Base-by-base conservation (phyloP, 2,113 vertebrate genomes). In the Psophia crepitans region DNA sequence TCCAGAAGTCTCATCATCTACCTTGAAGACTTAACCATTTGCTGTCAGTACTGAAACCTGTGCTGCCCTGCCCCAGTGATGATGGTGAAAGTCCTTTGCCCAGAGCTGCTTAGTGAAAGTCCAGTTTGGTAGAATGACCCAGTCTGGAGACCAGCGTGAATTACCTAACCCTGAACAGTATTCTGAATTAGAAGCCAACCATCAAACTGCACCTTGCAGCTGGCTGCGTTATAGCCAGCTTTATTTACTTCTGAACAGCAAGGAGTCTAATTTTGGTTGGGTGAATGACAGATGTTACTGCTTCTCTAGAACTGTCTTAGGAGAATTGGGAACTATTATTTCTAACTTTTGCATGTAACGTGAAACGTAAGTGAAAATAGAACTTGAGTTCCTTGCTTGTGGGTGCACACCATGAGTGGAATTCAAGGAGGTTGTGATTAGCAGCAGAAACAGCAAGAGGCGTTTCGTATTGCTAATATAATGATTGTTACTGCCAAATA, bases 391-490 rank as follows among this genome's bases (percentile, higher is more conserved):
- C 30, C 57, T 53, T 54, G 33, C 63, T 18, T 22, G 51, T 35
- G 30, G 63, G 53, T 20, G 8, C 26, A 6, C 22, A 8, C 28
- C 15, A 7, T 10, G 39, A 49, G 37, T 0, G 0, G 35, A 66
- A 54, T 30, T 18, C 32, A n/a, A 44, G 74, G 56, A 51, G 28
- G 39, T 17, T 51, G 68, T 23, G 35, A 63, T 75, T 32, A 37
- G 39, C 78, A 39, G 32, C 44, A 84, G 66, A n/a, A 88, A 46
- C 8, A 20, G 11, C 32, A 37, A 54, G 77, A 87, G 61, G 35
- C 24, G 4, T 49, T 79, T 89, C n/a, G 20, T 44, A 8, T 46
- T 56, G 30, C 21, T 24, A 22, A 43, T 51, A 3, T 18, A 35
- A 27, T 37, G 60, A 20, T 49, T 26, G 10, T 68, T 49, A 11